Evolutionary conservation across 2,113 vertebrate species (phyloP).

Genomic region (Gavia stellata): DNA sequence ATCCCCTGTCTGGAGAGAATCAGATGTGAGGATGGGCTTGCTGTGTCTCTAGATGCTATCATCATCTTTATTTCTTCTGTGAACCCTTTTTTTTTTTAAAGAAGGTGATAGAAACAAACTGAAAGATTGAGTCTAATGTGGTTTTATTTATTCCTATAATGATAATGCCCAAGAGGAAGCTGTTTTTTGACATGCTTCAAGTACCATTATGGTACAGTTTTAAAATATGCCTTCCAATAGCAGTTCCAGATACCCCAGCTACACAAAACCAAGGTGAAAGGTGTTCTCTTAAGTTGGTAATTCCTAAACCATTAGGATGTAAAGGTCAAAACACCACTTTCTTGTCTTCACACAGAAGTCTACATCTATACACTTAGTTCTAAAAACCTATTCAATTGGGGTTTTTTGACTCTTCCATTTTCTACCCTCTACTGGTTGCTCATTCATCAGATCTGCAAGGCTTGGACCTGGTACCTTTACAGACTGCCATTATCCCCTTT

Average conservation of each 20-base stretch:
- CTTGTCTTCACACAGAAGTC: neutral
- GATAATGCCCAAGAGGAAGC: neutral
- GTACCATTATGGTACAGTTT: neutral
- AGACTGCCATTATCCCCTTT: neutral
- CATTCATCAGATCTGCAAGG: neutral
- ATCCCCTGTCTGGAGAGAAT: neutral
- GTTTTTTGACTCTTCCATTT: neutral
- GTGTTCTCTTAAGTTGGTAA: neutral
- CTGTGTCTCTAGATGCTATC: neutral
- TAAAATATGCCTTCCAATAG: neutral
- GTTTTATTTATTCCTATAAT: neutral
- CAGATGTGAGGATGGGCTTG: neutral
- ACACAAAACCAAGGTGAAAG: neutral
- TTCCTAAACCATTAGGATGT: neutral
- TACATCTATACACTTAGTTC: neutral
- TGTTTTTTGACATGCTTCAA: neutral
- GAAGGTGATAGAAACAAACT: neutral
- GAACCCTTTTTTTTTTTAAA: neutral
- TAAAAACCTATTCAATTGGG: neutral
- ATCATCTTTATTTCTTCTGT: neutral
- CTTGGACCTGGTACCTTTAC: neutral
- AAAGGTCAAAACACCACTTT: neutral
- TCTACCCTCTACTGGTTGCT: neutral
- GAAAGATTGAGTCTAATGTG: neutral
- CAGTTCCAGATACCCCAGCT: neutral